Percentiles rank a stretch among this genome's conserved stretches.
Evolutionary conservation across 2,113 vertebrate genomes (phyloP).

Genomic region (Sula dactylatra): DNA sequence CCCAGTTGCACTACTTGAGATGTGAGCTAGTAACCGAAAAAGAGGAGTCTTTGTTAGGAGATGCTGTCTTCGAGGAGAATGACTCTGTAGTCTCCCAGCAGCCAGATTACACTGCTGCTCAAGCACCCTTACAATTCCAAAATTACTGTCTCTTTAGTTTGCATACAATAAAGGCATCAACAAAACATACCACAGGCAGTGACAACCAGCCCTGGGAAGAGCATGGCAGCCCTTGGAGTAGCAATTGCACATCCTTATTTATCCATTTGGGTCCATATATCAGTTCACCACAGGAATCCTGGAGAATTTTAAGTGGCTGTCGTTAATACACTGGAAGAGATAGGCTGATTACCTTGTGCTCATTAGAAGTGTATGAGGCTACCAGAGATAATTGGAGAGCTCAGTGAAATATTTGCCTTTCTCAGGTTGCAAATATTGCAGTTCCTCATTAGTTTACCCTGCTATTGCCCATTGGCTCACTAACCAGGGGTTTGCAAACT

Average conservation of each 20-base stretch:
- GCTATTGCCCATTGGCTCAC: background rate
- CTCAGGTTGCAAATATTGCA: conserved; percentile 19
- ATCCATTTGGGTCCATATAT: conserved; percentile 8
- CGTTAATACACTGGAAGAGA: conserved; percentile 18
- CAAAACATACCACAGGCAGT: background rate
- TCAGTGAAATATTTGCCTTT: conserved; percentile 47
- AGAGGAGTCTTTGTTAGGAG: background rate
- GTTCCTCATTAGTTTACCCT: conserved; percentile 10
- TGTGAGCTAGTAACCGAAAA: background rate
- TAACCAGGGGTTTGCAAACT: background rate
- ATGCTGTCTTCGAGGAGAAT: background rate
- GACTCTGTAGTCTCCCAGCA: background rate
- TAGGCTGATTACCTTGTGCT: conserved; percentile 27
- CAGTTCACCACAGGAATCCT: conserved; percentile 20
- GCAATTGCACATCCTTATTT: conserved; percentile 28
- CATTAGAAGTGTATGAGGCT: conserved; percentile 26
- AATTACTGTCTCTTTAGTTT: background rate
- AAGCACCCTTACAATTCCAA: background rate
- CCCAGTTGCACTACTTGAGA: background rate
- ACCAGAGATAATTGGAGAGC: conserved; percentile 46
- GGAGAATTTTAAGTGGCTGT: conserved; percentile 42
- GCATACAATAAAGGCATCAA: background rate
- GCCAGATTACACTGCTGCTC: background rate
- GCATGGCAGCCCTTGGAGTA: background rate
- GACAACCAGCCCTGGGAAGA: background rate